Evolutionary conservation across 2,888 invertebrate species (phyloP), one percentile per base, ranked within the genome.

Genomic region (Athrips mouffetella): DNA sequence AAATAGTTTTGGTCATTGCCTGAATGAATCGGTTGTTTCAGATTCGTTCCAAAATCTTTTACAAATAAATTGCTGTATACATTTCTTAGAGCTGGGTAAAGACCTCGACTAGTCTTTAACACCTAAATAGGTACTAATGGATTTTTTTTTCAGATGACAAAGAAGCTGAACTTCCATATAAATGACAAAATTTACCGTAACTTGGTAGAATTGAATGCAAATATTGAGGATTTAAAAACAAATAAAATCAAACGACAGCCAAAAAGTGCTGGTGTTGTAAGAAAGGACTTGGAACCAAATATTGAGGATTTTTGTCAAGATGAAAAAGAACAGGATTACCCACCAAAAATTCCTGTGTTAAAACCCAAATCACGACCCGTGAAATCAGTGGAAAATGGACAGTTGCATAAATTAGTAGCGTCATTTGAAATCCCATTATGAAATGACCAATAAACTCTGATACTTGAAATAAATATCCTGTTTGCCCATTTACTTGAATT

Each of bases 131-230:
- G n/a, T n/a, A n/a, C n/a, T n/a, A n/a, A n/a, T n/a, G 5, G 6
- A 45, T 35, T 55, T 45, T 49, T 21, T 49, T 79, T 82, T 41
- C 77, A 89, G 88, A 60, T 86, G 29, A 85, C 86, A 33, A 86
- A 80, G 54, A 80, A 75, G 45, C 59, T 89, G 8, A 89, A 89
- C 57, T 89, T 87, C 52, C 87, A 87, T 50, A 80, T 82, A 44
- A 84, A 87, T 57, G 83, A 89, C 41, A 80, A 67, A 62, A 83
- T 89, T 51, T 89, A 84, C 53, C 80, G 75, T 55, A 84, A 89
- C 51, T 67, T 89, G 1, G 76, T 89, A 8, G 87, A 86, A 65
- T 56, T 89, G 23, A 89, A 89, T 70, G 67, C 76, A n/a, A 75
- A 59, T 49, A 52, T 73, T 21, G 70, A 70, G 49, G 67, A 67